Base-by-base conservation (phyloP, 2,888 invertebrate species). In the Dryococelus australis region DNA sequence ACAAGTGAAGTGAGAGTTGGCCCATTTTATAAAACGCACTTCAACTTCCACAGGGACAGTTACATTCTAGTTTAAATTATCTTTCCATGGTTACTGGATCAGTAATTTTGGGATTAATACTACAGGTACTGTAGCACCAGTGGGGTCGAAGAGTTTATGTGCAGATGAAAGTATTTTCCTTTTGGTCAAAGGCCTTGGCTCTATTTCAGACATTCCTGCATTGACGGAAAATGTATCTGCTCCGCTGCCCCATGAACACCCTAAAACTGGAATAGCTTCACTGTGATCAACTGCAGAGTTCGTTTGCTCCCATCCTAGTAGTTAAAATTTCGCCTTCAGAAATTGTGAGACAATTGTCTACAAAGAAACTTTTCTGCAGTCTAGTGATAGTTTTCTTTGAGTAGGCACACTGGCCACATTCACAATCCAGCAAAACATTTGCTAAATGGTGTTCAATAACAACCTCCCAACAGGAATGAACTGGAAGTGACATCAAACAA, bases 361-460 rank as follows among this genome's bases (percentile, higher is more conserved):
- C 84, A 84, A 0, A 84, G 27, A 84, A 6, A 84, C 84, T 6
- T 27, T 84, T 43, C 6, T 84, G 28, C 43, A 12, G 8, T 84
- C 27, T 84, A 5, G 24, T 6, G 24, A 78, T 26, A 24, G n/a
- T 78, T 78, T 78, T 78, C 6, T 78, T 8, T 24, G 78, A 78
- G 26, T 78, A 78, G 24, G 26, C 26, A n/a, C 12, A 10, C 24
- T 24, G 24, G 8, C 43, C 43, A 78, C 26, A n/a, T 78, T 78
- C 78, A 78, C 78, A 78, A 12, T 78, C 78, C 26, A 0, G 6
- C 78, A 78, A 78, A 26, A 10, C 78, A n/a, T 24, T n/a, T 0
- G 24, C 16, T 43, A 89, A 65, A 83, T 89, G 88, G 84, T 88
- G 51, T 26, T 84, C 27, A 43, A 87, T 86, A 12, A 85, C 85